Evolutionary conservation across 1,140 invertebrate genomes (phyloP), one percentile per base, ranked within the genome.

Genomic region (Elysia chlorotica): DNA sequence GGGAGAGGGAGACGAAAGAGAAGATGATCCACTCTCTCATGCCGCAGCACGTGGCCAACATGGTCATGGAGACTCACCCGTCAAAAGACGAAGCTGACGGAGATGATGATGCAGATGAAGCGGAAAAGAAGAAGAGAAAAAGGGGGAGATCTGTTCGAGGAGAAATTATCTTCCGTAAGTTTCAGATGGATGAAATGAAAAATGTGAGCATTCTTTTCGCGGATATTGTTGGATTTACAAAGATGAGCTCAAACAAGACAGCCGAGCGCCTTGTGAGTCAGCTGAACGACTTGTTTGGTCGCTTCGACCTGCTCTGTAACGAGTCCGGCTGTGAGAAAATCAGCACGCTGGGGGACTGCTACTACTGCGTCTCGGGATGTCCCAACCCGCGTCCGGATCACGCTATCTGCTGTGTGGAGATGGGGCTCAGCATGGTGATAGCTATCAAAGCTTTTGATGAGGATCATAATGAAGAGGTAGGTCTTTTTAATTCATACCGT

Each of bases 1-100:
- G 95, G 88, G 96, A 99, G 83, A 97, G 96, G 78, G 93, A 95
- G 78, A 88, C 98, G 4, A 98, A 97, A 85, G 96, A 98, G 83
- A 96, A 97, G 85, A 98, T 98, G 95, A 98, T 98, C 82, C 94
- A 96, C 83, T 97, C 95, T 2, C 93, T 99, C 33, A 99, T 98
- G 96, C 96, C 96, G 14, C 93, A 93, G 1, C 94, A 93, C 82
- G 93, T 98, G 0, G 96, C 96, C 0, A 90, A 92, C 73, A 95
- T 94, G 92, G 88, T 96, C 19, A 92, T 96, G 90, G 68, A 74
- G 6, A 74, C 79, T 2, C 73, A 79, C 38, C 79, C 79, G 10
- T 77, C 79, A 17, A 79, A 81, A 23, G 76, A 81, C 25, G 79
- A 83, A 14, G n/a, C n/a, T n/a, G n/a, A n/a, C n/a, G n/a, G n/a